A percentile compares a stretch with the other conserved stretches of the same genome.
Evolutionary conservation across 2,888 invertebrate species (phyloP).

Genomic region (Muscina levida): DNA sequence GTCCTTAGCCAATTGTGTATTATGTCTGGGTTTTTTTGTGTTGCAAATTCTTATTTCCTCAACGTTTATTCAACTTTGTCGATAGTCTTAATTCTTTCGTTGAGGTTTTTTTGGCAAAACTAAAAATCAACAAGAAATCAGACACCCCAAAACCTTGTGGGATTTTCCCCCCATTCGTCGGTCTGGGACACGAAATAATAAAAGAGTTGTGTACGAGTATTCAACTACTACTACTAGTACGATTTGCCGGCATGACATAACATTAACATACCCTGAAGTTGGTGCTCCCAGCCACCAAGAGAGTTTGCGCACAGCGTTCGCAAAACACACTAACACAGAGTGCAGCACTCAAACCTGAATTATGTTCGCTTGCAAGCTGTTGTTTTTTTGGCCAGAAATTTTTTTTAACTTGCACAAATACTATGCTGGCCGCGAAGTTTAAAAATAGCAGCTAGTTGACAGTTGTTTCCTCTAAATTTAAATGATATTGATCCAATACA

Average conservation of each 20-base stretch:
- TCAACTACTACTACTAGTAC: background rate
- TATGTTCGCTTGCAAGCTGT: slow-evolving; percentile 2
- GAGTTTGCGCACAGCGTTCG: slow-evolving; percentile 18
- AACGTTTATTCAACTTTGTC: slow-evolving; percentile 10
- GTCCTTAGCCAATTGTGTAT: background rate
- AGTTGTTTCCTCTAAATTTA: too few species aligned
- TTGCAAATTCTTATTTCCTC: slow-evolving; percentile 52
- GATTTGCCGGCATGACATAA: slow-evolving; percentile 20
- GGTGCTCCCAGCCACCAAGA: background rate
- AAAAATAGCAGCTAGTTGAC: too few species aligned
- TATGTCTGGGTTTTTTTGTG: slow-evolving; percentile 17
- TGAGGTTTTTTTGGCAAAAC: background rate
- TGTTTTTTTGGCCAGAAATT: background rate
- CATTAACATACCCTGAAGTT: background rate
- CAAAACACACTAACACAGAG: slow-evolving; percentile 51
- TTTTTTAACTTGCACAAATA: slow-evolving; percentile 19
- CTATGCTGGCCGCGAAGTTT: slow-evolving; percentile 26
- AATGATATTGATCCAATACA: too few species aligned
- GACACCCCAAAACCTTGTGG: slow-evolving; percentile 52
- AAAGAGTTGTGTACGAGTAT: background rate
- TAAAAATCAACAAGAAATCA: background rate
- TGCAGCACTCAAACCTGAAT: slow-evolving; percentile 40
- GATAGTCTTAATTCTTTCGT: slow-evolving; percentile 10
- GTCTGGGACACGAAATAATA: background rate
- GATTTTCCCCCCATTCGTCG: slow-evolving; percentile 43